These are phyloP conservation scores for Burhinus bistriatus DNA, from an alignment of 2,113 vertebrate species.

Conservation along the genomic window DNA sequence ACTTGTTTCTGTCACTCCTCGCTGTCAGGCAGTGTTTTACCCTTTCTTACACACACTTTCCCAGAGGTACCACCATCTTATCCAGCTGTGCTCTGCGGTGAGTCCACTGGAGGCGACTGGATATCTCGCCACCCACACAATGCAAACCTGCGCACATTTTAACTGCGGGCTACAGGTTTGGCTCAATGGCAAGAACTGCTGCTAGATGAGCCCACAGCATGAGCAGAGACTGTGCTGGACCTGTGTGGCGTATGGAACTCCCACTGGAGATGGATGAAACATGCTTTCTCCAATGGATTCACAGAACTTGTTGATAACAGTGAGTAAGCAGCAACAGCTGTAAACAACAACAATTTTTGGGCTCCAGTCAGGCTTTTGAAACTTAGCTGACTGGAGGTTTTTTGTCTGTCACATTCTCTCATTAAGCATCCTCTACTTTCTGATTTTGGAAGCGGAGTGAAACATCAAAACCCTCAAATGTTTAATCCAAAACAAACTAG, in stretches of 20 bases:
- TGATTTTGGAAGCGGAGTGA: background rate
- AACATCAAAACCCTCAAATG: background rate
- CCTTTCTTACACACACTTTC: background rate
- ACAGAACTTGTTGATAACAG: background rate
- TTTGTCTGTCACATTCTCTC: background rate
- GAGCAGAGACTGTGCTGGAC: background rate
- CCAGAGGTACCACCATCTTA: background rate
- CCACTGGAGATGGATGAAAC: background rate
- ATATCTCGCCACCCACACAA: background rate
- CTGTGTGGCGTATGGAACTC: too few relatives aligned
- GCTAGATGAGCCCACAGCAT: background rate
- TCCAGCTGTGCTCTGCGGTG: accelerated
- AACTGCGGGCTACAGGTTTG: background rate
- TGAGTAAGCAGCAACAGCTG: background rate
- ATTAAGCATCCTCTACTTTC: background rate
- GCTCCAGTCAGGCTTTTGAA: background rate
- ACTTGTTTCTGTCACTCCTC: background rate
- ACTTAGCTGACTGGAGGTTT: background rate
- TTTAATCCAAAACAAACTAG: background rate
- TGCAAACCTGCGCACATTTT: background rate
- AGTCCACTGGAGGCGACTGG: accelerated
- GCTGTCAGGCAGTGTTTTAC: background rate
- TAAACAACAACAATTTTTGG: background rate
- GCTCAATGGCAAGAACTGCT: background rate
- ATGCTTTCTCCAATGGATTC: background rate